phyloP scores from a whole-genome alignment of 2,888 invertebrate genomes.

The Macrostomum cliftonense region DNA sequence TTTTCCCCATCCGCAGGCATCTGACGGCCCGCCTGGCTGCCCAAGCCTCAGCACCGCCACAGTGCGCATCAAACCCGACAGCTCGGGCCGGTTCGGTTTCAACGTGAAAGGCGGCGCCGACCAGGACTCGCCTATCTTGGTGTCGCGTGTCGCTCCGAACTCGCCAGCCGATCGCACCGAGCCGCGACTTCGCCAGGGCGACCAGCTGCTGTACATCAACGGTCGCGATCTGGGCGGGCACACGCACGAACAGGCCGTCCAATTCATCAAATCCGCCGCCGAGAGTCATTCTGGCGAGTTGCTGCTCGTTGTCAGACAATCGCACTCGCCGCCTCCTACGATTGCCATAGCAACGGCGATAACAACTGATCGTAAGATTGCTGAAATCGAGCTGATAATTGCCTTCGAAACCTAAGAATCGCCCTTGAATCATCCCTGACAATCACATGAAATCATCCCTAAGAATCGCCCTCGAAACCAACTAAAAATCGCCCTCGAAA shows the following conservation, averaged over 20 bases:
- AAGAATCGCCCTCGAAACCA: no score
- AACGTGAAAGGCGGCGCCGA: conserved; percentile 55
- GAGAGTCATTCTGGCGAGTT: conserved; percentile 54
- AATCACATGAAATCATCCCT: no score
- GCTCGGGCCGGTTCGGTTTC: conserved; percentile 52
- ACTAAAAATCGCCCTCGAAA: no score
- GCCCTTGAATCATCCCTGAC: no score
- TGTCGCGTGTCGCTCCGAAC: conserved; percentile 67
- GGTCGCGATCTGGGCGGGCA: conserved; percentile 70
- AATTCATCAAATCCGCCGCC: conserved; percentile 63
- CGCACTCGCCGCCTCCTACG: conserved; percentile 40
- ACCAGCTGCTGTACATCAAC: conserved; percentile 82
- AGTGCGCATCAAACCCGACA: conserved; percentile 61
- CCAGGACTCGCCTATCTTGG: conserved; percentile 58
- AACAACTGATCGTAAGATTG: no score
- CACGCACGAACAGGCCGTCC: conserved; percentile 69
- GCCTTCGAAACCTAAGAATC: no score
- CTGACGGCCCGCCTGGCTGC: no score
- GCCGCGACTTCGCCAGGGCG: conserved; percentile 75
- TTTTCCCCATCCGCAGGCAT: no score
- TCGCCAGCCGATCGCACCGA: conserved; percentile 69
- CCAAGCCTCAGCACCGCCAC: conserved; percentile 29
- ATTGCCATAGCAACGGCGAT: no score
- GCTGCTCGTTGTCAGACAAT: conserved; percentile 60
- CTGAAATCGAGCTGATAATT: no score